Evolutionary conservation across 2,113 vertebrate genomes (phyloP).

Genomic region (Spea multiplicata): DNA sequence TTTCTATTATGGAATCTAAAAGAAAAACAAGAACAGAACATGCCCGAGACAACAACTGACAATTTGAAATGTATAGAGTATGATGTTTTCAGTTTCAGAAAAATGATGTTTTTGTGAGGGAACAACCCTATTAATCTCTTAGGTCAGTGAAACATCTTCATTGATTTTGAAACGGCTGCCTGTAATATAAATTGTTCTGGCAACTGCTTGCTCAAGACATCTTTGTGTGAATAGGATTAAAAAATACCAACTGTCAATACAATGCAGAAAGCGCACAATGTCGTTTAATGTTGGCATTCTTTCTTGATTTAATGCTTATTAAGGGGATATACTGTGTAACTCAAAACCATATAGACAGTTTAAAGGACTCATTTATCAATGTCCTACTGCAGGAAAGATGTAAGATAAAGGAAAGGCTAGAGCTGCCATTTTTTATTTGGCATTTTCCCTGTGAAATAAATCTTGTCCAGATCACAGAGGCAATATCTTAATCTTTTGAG

Average conservation of each 20-base stretch:
- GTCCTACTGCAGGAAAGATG: constrained; percentile 6
- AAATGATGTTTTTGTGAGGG: constrained; percentile 32
- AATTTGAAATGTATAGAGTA: constrained; percentile 24
- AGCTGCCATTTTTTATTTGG: not conserved
- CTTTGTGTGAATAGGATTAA: constrained; percentile 19
- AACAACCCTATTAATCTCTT: constrained; percentile 22
- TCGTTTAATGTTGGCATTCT: not conserved
- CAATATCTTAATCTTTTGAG: not conserved
- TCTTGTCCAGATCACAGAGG: not conserved
- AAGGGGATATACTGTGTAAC: not conserved
- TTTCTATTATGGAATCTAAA: too few relatives aligned
- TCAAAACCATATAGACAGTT: not conserved
- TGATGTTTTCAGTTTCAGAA: constrained; percentile 37
- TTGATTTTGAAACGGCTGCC: constrained; percentile 39
- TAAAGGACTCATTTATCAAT: not conserved
- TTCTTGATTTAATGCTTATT: not conserved
- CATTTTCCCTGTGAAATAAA: not conserved
- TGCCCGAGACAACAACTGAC: constrained; percentile 15
- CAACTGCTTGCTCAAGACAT: not conserved
- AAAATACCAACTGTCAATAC: constrained; percentile 9
- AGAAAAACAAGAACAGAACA: not conserved
- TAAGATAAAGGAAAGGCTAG: not conserved
- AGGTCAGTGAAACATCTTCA: constrained; percentile 22
- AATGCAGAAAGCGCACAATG: constrained; percentile 4
- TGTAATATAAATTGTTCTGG: constrained; percentile 32